A percentile compares a stretch with the other conserved stretches of the same genome.
phyloP scores from a whole-genome alignment of 1,140 invertebrate genomes.

The Drosophila sechellia region DNA sequence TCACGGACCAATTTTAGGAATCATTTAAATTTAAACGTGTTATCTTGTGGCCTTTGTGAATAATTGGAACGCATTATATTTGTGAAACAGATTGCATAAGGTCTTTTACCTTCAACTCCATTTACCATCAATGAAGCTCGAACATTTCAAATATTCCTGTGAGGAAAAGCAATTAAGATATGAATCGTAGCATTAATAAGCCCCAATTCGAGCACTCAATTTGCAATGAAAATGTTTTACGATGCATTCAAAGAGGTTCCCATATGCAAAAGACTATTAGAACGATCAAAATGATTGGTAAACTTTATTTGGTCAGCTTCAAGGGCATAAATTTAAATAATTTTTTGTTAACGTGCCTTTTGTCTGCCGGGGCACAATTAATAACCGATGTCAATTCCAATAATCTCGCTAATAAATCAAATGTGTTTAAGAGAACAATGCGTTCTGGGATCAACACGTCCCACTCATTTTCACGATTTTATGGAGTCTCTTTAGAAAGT shows the following conservation, averaged over 20 bases:
- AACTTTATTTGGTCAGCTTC: conserved; percentile 31
- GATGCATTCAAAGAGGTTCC: not conserved
- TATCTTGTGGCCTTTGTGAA: conserved; percentile 1
- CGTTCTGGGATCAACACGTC: conserved; percentile 35
- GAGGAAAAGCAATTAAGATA: conserved; percentile 21
- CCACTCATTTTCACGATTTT: conserved; percentile 36
- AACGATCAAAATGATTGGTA: conserved; percentile 15
- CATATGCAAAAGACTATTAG: conserved; percentile 5
- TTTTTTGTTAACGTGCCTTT: conserved; percentile 34
- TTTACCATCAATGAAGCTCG: not conserved
- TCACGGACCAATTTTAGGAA: not conserved
- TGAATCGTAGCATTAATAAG: conserved; percentile 23
- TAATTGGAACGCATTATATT: conserved; percentile 8
- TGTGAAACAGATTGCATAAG: not conserved
- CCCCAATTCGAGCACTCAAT: conserved; percentile 20
- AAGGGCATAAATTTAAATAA: conserved; percentile 47
- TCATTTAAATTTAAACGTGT: conserved; percentile 5
- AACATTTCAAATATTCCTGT: conserved; percentile 4
- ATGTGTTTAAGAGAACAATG: conserved; percentile 41
- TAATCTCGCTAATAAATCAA: conserved; percentile 51
- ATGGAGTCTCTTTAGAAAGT: conserved; percentile 12
- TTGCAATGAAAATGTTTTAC: conserved; percentile 16
- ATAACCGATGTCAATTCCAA: conserved; percentile 48
- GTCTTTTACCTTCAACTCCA: conserved; percentile 1
- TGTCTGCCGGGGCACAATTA: conserved; percentile 35